Conservation (phyloP, 2,888 invertebrate genomes). For the Ennomos erosarius region DNA sequence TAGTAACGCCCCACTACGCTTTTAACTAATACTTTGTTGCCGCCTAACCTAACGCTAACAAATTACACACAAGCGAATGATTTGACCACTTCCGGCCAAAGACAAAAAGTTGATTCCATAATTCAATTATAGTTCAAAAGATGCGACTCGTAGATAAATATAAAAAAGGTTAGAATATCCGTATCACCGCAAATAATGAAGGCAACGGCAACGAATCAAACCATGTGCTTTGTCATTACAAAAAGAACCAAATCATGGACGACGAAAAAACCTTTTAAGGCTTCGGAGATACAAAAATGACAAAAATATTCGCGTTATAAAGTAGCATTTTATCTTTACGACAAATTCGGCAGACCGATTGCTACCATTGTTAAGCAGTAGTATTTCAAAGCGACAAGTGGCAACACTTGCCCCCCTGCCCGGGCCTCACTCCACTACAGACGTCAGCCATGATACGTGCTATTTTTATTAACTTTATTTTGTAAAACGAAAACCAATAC, state of each 20-base stretch:
- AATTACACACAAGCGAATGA: conserved; percentile 44
- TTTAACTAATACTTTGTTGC: conserved; percentile 48
- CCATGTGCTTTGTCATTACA: conserved; percentile 72
- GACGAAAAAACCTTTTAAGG: conserved; percentile 54
- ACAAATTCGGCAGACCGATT: conserved; percentile 73
- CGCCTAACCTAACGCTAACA: conserved; percentile 49
- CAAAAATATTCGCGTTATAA: conserved; percentile 70
- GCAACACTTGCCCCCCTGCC: too few species aligned
- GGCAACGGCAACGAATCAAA: conserved; percentile 60
- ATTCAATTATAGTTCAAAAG: conserved; percentile 61
- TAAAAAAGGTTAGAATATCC: conserved; percentile 67
- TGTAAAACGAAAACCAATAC: too few species aligned
- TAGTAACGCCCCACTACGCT: conserved; percentile 57
- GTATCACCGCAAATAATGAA: conserved; percentile 82
- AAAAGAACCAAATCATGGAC: conserved; percentile 59
- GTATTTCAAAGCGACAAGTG: too few species aligned
- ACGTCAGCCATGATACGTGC: too few species aligned
- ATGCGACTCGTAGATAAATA: conserved; percentile 58
- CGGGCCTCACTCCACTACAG: too few species aligned
- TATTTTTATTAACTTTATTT: too few species aligned
- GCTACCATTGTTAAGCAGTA: too few species aligned
- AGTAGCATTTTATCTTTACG: conserved; percentile 71
- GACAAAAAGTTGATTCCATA: conserved; percentile 52
- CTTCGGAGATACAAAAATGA: conserved; percentile 65
- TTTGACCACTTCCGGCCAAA: conserved; percentile 48